These are phyloP conservation scores for Patiria pectinifera DNA, from an alignment of 53 echinoderm and acorn worm genomes.

Conservation along the genomic window DNA sequence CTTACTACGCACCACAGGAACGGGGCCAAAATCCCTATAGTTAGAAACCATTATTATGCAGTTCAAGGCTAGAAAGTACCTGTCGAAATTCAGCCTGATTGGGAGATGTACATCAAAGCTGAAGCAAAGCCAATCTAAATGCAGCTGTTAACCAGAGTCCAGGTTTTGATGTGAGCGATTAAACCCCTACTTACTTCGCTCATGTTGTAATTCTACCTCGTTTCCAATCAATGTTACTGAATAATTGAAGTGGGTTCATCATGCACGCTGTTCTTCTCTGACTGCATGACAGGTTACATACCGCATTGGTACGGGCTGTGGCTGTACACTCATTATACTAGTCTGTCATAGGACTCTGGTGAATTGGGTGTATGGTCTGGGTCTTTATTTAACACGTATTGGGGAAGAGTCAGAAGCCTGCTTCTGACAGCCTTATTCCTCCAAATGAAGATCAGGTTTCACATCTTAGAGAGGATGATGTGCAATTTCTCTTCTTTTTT, in stretches of 20 bases:
- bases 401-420: background rate
- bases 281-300: background rate
- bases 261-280: background rate
- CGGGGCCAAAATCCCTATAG: too few relatives aligned
- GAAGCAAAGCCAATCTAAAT: background rate
- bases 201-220: slow-evolving; percentile 38
- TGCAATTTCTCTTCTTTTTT: too few relatives aligned
- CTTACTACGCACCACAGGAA: too few relatives aligned
- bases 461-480: background rate
- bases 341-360: background rate
- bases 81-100: too few relatives aligned
- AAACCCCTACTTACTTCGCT: slow-evolving; percentile 18
- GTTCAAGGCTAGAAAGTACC: too few relatives aligned
- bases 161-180: slow-evolving; percentile 6
- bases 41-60: too few relatives aligned
- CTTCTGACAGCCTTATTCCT: background rate
- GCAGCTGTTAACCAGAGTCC: slow-evolving; percentile 7
- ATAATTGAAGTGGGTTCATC: slow-evolving; percentile 40
- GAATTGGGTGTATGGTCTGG: background rate
- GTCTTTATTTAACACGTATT: background rate
- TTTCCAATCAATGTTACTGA: slow-evolving; percentile 34
- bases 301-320: background rate
- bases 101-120: too few relatives aligned
- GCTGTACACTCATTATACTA: background rate
- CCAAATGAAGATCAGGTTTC: background rate